Percentiles rank a stretch among this genome's conserved stretches.
These are phyloP conservation scores for Dicyrtomina minuta DNA, from an alignment of 2,888 invertebrate genomes.

Conservation along the genomic window DNA sequence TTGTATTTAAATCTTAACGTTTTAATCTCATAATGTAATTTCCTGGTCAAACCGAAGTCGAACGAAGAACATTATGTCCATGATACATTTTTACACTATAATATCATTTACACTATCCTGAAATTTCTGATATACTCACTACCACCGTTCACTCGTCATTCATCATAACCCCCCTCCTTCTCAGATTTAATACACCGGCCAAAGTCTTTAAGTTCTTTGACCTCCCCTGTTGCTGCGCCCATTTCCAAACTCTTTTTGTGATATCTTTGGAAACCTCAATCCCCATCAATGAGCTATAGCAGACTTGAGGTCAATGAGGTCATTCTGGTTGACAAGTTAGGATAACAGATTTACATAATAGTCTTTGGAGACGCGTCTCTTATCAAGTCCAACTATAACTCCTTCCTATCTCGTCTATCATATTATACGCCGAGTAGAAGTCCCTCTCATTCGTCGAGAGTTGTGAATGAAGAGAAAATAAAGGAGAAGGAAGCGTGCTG, in stretches of 20 bases:
- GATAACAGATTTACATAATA: slow-evolving; percentile 1
- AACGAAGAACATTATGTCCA: no score
- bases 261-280: slow-evolving; percentile 14
- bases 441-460: neutral
- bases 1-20: no score
- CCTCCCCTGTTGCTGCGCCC: slow-evolving; percentile 50
- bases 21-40: no score
- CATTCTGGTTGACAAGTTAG: slow-evolving; percentile 8
- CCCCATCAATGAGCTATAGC: slow-evolving; percentile 14
- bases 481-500: slow-evolving; percentile 14
- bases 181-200: slow-evolving; percentile 2
- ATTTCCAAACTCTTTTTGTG: slow-evolving; percentile 24
- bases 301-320: slow-evolving; percentile 28
- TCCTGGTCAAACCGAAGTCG: no score
- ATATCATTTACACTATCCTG: no score
- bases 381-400: neutral
- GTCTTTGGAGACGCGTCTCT: slow-evolving; percentile 10
- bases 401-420: neutral
- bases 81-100: no score
- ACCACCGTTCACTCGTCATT: no score
- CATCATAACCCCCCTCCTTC: no score
- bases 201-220: slow-evolving; percentile 52
- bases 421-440: no score
- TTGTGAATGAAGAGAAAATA: slow-evolving; percentile 10
- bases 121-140: no score